Evolutionary conservation across 1,140 invertebrate genomes (phyloP).

Genomic region (Tetragonula clypearis): DNA sequence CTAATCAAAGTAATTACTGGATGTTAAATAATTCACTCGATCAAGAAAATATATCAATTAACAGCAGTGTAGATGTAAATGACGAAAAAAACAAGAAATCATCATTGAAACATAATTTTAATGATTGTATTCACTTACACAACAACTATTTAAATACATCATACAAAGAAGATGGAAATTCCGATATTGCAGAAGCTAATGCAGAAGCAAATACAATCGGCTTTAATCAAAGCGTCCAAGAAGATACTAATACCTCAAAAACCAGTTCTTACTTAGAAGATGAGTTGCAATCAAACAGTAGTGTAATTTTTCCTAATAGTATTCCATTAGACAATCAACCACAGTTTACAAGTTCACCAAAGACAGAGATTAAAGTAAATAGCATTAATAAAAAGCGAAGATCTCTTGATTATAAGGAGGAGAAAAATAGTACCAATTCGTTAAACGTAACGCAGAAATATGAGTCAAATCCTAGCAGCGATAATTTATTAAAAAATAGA

Average conservation of each 20-base stretch:
- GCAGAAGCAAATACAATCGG: neutral
- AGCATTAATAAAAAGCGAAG: neutral
- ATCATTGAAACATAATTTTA: neutral
- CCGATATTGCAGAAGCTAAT: neutral
- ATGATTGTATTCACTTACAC: neutral
- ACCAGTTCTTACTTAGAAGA: neutral
- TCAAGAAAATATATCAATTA: neutral
- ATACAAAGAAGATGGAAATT: slow-evolving; percentile 4
- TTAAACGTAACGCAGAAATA: neutral
- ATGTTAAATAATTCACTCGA: slow-evolving; percentile 42
- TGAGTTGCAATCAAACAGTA: neutral
- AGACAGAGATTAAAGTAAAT: slow-evolving; percentile 5
- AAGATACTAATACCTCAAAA: neutral
- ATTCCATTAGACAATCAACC: slow-evolving; percentile 33
- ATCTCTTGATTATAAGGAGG: slow-evolving; percentile 2
- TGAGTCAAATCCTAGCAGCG: neutral
- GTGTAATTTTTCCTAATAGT: neutral
- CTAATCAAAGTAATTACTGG: slow-evolving; percentile 18
- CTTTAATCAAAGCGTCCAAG: neutral
- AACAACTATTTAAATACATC: slow-evolving; percentile 14
- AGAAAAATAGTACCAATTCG: neutral
- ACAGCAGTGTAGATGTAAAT: neutral
- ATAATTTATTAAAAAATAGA: slow-evolving; percentile 28
- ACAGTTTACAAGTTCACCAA: slow-evolving; percentile 65
- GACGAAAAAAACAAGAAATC: neutral